Evolutionary conservation across 2,888 invertebrate genomes (phyloP).

Genomic region (Drosophila percnosoma): DNA sequence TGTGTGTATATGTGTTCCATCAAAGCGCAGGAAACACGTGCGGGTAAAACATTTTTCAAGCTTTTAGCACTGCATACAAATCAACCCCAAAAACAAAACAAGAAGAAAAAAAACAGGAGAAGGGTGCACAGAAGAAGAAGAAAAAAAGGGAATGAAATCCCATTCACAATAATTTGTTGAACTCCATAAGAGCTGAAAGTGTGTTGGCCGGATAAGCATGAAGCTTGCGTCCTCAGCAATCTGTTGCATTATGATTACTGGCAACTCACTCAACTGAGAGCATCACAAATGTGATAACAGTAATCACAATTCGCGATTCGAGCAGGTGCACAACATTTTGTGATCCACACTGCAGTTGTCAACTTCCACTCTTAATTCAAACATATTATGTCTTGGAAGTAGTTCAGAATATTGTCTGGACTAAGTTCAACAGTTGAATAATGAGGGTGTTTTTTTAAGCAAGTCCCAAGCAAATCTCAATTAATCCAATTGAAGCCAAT

Average conservation of each 20-base stretch:
- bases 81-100: constrained; percentile 64
- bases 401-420: neutral
- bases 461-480: constrained; percentile 30
- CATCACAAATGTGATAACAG: constrained; percentile 37
- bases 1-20: constrained; percentile 52
- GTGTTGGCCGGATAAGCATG: constrained; percentile 26
- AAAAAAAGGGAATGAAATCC: constrained; percentile 27
- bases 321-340: neutral
- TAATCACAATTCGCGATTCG: constrained; percentile 21
- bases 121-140: constrained; percentile 11
- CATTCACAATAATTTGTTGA: constrained; percentile 80
- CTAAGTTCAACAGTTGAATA: neutral
- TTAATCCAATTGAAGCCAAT: constrained; percentile 70
- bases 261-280: constrained; percentile 43
- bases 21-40: constrained; percentile 80
- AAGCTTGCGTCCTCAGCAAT: constrained; percentile 56
- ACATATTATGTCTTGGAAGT: neutral
- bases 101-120: neutral
- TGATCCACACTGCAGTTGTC: constrained; percentile 6
- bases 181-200: constrained; percentile 61
- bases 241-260: constrained; percentile 72
- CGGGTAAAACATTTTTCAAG: constrained; percentile 80
- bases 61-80: constrained; percentile 81
- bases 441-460: neutral
- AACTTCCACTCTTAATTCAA: neutral